Base-by-base conservation (phyloP, 2,888 invertebrate species). In the Melikaiella ostensackeni region DNA sequence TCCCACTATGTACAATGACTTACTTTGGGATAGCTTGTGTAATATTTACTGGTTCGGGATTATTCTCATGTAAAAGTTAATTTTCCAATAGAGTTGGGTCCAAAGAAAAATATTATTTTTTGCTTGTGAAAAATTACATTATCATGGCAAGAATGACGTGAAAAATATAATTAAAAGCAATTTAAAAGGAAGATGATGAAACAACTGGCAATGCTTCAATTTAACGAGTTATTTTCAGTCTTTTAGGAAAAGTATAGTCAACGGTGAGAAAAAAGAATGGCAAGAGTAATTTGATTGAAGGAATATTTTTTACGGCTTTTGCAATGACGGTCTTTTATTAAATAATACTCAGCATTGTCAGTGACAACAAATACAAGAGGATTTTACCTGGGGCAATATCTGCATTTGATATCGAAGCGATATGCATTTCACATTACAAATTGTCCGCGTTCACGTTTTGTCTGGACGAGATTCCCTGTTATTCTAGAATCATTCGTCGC, bases 351-450 rank as follows among this genome's bases (percentile, higher is more conserved):
- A 30, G 42, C 42, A 24, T 42, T 66, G 19, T 42, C 42, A 66
- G 64, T 35, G 16, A 66, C 7, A 27, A 27, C 42, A 42, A 50
- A 50, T n/a, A 42, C 13, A 66, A 42, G 64, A 21, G 42, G 27
- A 66, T 66, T 66, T 66, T 3, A 50, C 64, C 64, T 13, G 9
- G 19, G 42, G 64, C 64, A 66, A 66, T 46, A 66, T 66, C 42
- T 66, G 64, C 64, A 66, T 66, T 66, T 66, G 64, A 66, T 42
- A 66, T 66, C 64, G 27, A 46, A 42, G 46, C 64, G 64, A 66
- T 66, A 42, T 66, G 64, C 64, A 66, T 66, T 66, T 66, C 42
- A 66, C 27, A 66, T 66, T 66, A 66, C 64, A 46, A 66, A 66
- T 46, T 66, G 42, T 66, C 64, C 64, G 42, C 19, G 42, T 38